Base-by-base conservation (phyloP, 2,113 vertebrate genomes). In the Zapornia atra region DNA sequence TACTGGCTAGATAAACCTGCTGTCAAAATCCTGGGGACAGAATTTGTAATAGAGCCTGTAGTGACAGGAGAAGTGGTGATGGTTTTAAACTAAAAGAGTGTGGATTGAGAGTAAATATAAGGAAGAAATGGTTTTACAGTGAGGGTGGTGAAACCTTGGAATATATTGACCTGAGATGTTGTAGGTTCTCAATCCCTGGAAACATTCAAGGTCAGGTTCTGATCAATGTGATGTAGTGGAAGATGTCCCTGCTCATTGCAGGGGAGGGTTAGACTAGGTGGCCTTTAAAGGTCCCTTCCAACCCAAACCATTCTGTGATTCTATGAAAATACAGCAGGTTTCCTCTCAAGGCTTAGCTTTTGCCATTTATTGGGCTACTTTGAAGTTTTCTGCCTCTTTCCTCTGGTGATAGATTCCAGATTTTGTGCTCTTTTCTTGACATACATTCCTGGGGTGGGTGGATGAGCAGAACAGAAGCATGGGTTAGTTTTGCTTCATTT, bases 401-500 rank as follows among this genome's bases (percentile, higher is more conserved):
- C 61, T 36, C 40, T 54, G 50, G 33, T 7, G 12, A 54, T 59
- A 54, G 22, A 84, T 57, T 78, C 44, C 57, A 78, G 54, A 82
- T 34, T 89, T 83, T 93, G 46, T 89, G 31, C 44, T 91, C 26
- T 76, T 79, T 86, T 61, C 50, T 91, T 85, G 69, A 65, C 57
- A 53, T 65, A 29, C 31, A 51, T 96, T 94, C 54, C 76, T 51
- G 22, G 48, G 44, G 69, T 15, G 42, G 82, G 72, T 48, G 73
- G 77, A 84, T 61, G 44, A 91, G 36, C 18, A 69, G 59, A 96
- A 72, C n/a, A 90, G 75, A 91, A 80, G 42, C 66, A 66, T 66
- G 40, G 25, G 65, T 87, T 94, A 72, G 73, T 72, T 93, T 89
- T 93, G 73, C 72, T 92, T 87, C 70, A 38, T 94, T 96, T 95